Base-by-base conservation (phyloP, 2,797 vertebrate species). In the Melanotaenia pygmaea region DNA sequence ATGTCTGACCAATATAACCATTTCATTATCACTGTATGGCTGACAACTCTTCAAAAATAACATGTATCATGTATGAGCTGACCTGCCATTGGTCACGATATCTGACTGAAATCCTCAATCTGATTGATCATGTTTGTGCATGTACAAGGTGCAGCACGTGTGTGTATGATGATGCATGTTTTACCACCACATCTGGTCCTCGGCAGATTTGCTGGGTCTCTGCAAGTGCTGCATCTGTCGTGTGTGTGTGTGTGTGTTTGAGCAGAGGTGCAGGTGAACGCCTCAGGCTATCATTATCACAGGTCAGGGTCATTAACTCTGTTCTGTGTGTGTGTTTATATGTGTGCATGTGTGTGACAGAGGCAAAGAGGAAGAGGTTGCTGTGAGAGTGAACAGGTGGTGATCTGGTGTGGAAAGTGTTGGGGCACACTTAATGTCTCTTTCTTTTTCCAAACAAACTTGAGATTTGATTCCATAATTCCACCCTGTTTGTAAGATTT, bases 221-320 rank as follows among this genome's bases (percentile, higher is more conserved):
- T 53, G 50, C 9, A 12, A 14, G 75, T 76, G 34, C 50, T 85
- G 69, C 68, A 59, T 45, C 11, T 82, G 45, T 64, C 32, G 62
- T 80, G 85, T 82, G 45, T 64, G 47, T 68, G 61, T 56, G 57
- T 30, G 61, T 28, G 26, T 67, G 59, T 50, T 82, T 64, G 47
- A 74, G 54, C 45, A 18, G 58, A 87, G 79, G 79, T 91, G 91
- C 93, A 92, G 90, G 93, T 93, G 93, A 90, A 90, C 51, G 83
- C 91, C 85, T 64, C 64, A 83, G 91, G 91, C 88, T 60, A 54
- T 53, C 68, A 69, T 84, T 88, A 93, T 92, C 89, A 86, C 77
- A 80, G 76, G 80, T 91, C 88, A 83, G 68, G 76, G 79, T 92
- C 87, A 93, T 90, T 93, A 91, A 79, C 81, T 87, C 14, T 68